These are phyloP conservation scores for Conger conger DNA, from an alignment of 2,113 vertebrate species.

Conservation along the genomic window DNA sequence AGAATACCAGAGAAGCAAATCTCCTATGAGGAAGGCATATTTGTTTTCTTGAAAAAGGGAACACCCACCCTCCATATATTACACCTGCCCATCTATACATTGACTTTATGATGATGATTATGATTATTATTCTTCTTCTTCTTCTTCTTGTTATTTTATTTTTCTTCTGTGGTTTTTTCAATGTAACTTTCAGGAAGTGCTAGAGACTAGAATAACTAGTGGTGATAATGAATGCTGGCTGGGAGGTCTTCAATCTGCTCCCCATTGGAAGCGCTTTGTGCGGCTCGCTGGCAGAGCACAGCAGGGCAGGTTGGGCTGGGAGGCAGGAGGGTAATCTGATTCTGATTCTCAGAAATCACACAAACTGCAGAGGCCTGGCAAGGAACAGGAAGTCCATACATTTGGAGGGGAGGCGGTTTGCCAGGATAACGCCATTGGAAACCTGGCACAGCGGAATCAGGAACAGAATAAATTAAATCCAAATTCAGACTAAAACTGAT, in stretches of 20 bases:
- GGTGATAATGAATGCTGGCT: conserved; percentile 15
- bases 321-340: not conserved
- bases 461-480: not conserved
- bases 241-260: conserved; percentile 15
- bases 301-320: not conserved
- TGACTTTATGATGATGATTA: not conserved
- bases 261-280: conserved; percentile 12
- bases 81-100: not conserved
- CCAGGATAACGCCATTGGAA: not conserved
- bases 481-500: not conserved
- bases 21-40: not conserved
- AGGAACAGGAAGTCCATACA: not conserved
- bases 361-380: not conserved
- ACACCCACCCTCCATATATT: not conserved
- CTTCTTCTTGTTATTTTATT: not conserved
- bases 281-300: not conserved
- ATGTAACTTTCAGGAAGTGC: conserved; percentile 1
- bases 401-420: not conserved
- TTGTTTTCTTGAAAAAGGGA: not conserved
- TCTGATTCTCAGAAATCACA: not conserved
- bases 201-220: not conserved
- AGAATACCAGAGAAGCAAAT: not conserved
- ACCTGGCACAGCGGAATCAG: not conserved
- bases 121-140: not conserved
- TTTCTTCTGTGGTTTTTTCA: not conserved